These are phyloP conservation scores for Paramisgurnus dabryanus DNA, from an alignment of 2,113 vertebrate species.

Conservation along the genomic window DNA sequence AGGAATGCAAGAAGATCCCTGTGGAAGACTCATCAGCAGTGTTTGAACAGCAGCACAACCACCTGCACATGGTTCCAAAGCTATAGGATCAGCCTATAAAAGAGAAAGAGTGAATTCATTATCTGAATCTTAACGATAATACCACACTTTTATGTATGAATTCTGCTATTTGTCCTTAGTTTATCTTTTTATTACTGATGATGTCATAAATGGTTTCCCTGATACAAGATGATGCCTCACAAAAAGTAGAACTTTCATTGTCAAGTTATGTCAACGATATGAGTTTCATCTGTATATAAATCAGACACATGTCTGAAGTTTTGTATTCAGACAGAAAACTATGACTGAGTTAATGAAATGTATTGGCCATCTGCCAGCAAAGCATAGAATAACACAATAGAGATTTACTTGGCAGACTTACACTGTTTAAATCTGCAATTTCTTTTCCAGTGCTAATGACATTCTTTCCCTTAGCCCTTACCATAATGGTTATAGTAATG, in stretches of 20 bases:
- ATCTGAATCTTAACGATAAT: neutral
- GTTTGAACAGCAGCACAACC: slow-evolving; percentile 69
- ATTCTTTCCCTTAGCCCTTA: neutral
- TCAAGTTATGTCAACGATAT: too few relatives aligned
- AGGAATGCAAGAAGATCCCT: slow-evolving; percentile 62
- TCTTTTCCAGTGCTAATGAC: neutral
- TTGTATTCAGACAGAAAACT: too few relatives aligned
- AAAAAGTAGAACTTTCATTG: too few relatives aligned
- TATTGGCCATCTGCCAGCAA: too few relatives aligned
- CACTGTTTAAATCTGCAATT: neutral
- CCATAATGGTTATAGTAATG: neutral
- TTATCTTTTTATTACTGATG: too few relatives aligned
- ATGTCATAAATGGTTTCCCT: too few relatives aligned
- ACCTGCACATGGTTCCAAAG: slow-evolving; percentile 68
- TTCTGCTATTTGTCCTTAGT: too few relatives aligned
- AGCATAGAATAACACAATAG: too few relatives aligned
- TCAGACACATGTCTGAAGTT: too few relatives aligned
- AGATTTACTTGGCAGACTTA: neutral
- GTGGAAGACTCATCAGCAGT: slow-evolving; percentile 67
- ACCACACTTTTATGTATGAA: neutral
- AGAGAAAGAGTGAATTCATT: neutral
- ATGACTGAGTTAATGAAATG: too few relatives aligned
- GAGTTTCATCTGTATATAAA: too few relatives aligned
- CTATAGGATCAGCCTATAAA: slow-evolving; percentile 60
- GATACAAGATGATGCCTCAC: too few relatives aligned